Percentiles rank a stretch among this genome's conserved stretches.
Conservation (phyloP, 2,113 vertebrate species). For the Burhinus oedicnemus region DNA sequence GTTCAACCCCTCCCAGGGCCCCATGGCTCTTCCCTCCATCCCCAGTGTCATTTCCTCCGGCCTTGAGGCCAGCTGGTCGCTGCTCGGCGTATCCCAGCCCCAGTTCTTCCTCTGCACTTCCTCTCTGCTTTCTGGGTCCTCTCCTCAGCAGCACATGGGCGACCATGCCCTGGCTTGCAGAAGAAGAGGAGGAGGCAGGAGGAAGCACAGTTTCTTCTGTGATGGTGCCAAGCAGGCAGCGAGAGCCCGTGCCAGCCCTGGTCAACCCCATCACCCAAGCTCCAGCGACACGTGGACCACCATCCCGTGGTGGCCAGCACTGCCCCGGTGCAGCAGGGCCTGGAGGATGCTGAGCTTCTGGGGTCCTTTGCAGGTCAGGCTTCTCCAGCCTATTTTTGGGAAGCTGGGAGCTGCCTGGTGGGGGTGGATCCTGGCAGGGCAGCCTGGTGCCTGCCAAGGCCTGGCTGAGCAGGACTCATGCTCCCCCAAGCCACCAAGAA, state of each 20-base stretch:
- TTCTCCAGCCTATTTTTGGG: slow-evolving; percentile 25
- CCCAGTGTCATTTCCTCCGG: not conserved
- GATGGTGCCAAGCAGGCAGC: not conserved
- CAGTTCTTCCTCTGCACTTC: slow-evolving; percentile 26
- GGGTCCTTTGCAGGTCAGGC: not conserved
- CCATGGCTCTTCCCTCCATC: not conserved
- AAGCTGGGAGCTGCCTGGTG: not conserved
- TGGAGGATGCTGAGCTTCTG: not conserved
- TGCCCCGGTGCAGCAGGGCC: fast-evolving
- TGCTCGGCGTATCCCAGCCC: not conserved
- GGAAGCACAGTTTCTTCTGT: not conserved
- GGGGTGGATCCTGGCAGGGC: not conserved
- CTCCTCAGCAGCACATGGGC: not conserved
- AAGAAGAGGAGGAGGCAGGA: not conserved
- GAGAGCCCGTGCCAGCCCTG: not conserved
- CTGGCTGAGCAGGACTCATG: fast-evolving
- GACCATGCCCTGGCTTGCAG: not conserved
- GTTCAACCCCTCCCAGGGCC: not conserved
- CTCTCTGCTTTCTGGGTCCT: slow-evolving; percentile 19
- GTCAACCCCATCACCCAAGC: not conserved
- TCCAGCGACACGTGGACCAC: not conserved
- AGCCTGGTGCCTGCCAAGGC: not conserved
- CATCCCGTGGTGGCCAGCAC: not conserved
- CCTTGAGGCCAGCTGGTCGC: not conserved
- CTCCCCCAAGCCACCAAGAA: fast-evolving